Conservation (phyloP, 1,140 invertebrate genomes). For the Thereuonema tuberculata region DNA sequence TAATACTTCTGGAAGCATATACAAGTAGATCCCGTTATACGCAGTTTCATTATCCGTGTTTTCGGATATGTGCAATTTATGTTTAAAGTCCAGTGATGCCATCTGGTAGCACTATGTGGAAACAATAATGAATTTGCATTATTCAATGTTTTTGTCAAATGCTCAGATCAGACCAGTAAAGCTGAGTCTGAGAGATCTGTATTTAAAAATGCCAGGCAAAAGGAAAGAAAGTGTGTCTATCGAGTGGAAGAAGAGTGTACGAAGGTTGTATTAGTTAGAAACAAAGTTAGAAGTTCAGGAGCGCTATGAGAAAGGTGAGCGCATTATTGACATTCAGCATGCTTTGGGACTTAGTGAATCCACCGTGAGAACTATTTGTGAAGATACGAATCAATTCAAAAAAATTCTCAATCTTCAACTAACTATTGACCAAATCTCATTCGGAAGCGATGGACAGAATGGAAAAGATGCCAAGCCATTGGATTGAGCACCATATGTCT, state of each 20-base stretch:
- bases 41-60: too few relatives aligned
- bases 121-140: too few relatives aligned
- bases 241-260: neutral
- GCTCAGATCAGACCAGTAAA: too few relatives aligned
- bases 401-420: neutral
- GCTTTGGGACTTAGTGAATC: neutral
- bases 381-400: neutral
- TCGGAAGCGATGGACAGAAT: neutral
- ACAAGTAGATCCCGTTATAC: too few relatives aligned
- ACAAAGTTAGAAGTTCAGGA: neutral
- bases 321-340: neutral
- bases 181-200: too few relatives aligned
- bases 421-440: neutral
- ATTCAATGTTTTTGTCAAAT: too few relatives aligned
- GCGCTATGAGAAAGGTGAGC: neutral
- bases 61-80: too few relatives aligned
- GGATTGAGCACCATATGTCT: neutral
- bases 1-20: too few relatives aligned
- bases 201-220: neutral
- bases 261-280: neutral
- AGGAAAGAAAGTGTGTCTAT: neutral
- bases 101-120: too few relatives aligned
- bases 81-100: too few relatives aligned
- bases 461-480: neutral
- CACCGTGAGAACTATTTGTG: too few relatives aligned